Evolutionary conservation across 2,888 invertebrate species (phyloP).

Genomic region (Plagodis pulveraria): DNA sequence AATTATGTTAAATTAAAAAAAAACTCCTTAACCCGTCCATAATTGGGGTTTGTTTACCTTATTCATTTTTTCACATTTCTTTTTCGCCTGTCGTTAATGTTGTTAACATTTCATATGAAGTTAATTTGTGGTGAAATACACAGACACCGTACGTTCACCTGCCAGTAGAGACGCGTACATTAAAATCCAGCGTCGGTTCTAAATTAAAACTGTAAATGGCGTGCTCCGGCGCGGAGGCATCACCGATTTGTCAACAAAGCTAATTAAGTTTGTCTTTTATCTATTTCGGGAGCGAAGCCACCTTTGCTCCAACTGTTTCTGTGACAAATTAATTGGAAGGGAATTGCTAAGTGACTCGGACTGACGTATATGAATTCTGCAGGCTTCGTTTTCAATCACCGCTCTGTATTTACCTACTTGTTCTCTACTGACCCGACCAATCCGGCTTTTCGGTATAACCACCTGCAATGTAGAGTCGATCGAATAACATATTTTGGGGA

Average conservation of each 20-base stretch:
- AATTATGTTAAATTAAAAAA: no score
- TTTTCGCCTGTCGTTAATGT: background rate
- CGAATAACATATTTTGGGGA: no score
- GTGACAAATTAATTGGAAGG: constrained; percentile 31
- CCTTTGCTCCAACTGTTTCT: constrained; percentile 32
- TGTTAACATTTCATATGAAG: constrained; percentile 1
- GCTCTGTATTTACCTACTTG: background rate
- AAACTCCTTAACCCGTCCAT: no score
- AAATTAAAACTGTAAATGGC: constrained; percentile 37
- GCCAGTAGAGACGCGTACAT: constrained; percentile 12
- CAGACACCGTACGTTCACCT: constrained; percentile 21
- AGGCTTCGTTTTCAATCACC: constrained; percentile 6
- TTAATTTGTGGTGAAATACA: constrained; percentile 19
- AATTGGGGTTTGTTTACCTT: no score
- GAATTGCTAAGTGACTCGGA: constrained; percentile 11
- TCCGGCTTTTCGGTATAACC: no score
- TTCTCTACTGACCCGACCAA: background rate
- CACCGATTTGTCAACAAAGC: constrained; percentile 42
- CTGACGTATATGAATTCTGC: background rate
- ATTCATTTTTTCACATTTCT: constrained; percentile 2
- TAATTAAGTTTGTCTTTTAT: constrained; percentile 40
- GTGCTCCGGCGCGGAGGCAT: constrained; percentile 20
- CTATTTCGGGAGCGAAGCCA: constrained; percentile 28
- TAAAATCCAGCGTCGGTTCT: constrained; percentile 26
- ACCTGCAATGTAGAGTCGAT: no score